Base-by-base conservation (phyloP, 2,888 invertebrate genomes). In the Endomychus coccineus region DNA sequence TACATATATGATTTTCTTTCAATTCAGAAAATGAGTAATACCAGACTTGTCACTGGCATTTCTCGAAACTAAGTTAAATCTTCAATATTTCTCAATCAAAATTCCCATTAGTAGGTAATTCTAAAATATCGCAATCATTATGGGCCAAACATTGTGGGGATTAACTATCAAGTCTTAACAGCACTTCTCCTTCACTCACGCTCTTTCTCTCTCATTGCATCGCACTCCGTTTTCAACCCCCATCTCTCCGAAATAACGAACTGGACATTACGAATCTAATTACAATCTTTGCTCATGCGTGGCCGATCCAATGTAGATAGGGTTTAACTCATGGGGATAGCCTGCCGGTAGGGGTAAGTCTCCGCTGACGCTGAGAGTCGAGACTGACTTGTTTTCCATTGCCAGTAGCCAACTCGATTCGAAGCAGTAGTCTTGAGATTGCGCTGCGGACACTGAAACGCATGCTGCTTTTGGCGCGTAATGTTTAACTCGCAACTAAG, bases 231-330 rank as follows among this genome's bases (percentile, higher is more conserved):
- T 44, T 45, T 40, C 45, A 47, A 40, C 44, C 43, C 46, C 44
- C 47, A 45, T 46, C 49, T 44, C 51, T 46, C 52, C 48, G 50
- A 54, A 59, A 59, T 61, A 65, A 64, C 64, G 63, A 64, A 67
- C 66, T 67, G 67, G 67, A 68, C 67, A 67, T 67, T 68, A 66
- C 66, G 66, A 68, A 68, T 68, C 68, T 68, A 68, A 68, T 68
- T 68, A 68, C 64, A 63, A 66, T 66, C 66, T 65, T 65, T 64
- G 66, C 66, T 66, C 67, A 67, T 67, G 66, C 66, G 66, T 66
- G 62, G 59, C 59, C 61, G 59, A 58, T 60, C 56, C 55, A 41
- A 52, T 55, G 53, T 50, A 56, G 55, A 56, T 55, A 54, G 57
- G 56, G 54, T 56, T 54, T 54, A 48, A 55, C 56, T 58, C 58